These are phyloP conservation scores for Gymnobelideus leadbeateri DNA, from an alignment of 2,113 vertebrate genomes.

Conservation along the genomic window DNA sequence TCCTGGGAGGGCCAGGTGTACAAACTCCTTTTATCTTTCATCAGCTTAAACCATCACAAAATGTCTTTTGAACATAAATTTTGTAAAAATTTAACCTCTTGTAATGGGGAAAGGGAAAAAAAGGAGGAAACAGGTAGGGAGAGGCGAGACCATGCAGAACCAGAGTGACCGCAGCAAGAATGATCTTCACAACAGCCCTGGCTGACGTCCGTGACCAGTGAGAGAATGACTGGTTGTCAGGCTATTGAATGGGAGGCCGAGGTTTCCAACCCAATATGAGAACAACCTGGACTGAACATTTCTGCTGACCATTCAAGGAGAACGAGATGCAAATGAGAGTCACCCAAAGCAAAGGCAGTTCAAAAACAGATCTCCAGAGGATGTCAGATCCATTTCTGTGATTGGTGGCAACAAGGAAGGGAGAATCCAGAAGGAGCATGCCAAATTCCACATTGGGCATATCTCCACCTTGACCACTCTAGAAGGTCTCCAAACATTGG, in stretches of 20 bases:
- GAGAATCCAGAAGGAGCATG: background rate
- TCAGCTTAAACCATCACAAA: slow-evolving; percentile 74
- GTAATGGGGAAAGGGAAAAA: slow-evolving; percentile 67
- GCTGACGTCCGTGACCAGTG: background rate
- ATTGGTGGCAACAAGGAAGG: background rate
- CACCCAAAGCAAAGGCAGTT: slow-evolving; percentile 62
- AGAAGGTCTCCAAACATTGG: slow-evolving; percentile 22
- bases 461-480: slow-evolving; percentile 20
- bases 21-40: slow-evolving; percentile 79
- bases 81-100: slow-evolving; percentile 86
- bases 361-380: slow-evolving; percentile 59
- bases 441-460: background rate
- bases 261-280: slow-evolving; percentile 62
- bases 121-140: slow-evolving; percentile 52
- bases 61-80: slow-evolving; percentile 77
- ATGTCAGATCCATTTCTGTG: slow-evolving; percentile 14
- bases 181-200: background rate
- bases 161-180: background rate
- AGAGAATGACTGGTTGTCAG: slow-evolving; percentile 5
- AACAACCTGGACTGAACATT: background rate
- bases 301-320: slow-evolving; percentile 70
- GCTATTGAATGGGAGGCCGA: slow-evolving; percentile 37
- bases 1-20: slow-evolving; percentile 66
- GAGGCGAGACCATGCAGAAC: slow-evolving; percentile 68
- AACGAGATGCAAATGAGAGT: slow-evolving; percentile 66